phyloP scores from a whole-genome alignment of 2,113 vertebrate genomes.

The Crypturellus undulatus region DNA sequence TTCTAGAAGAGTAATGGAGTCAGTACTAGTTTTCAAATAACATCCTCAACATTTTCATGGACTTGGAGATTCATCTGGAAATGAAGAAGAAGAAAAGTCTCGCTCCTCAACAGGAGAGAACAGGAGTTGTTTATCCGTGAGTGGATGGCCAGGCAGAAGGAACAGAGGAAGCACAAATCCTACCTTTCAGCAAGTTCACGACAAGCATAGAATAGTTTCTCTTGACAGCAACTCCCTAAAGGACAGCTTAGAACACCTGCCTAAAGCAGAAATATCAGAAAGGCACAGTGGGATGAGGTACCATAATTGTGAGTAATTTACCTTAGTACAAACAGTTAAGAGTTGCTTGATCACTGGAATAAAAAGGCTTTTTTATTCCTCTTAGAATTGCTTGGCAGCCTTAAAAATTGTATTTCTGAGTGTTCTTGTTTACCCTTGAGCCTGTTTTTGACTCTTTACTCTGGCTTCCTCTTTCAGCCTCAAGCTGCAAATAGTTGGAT shows the following conservation, averaged over 20 bases:
- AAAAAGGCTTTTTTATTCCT: not conserved
- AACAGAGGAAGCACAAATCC: not conserved
- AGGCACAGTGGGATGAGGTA: not conserved
- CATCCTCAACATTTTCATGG: not conserved
- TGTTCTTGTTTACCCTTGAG: not conserved
- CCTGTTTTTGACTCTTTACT: not conserved
- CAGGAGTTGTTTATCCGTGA: rapidly evolving
- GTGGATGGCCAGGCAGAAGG: not conserved
- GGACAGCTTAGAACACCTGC: not conserved
- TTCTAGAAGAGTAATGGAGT: not conserved
- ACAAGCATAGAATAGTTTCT: not conserved
- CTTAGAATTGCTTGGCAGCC: not conserved
- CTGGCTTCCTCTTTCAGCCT: not conserved
- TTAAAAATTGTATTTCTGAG: not conserved
- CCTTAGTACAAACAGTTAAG: not conserved
- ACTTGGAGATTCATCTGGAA: not conserved
- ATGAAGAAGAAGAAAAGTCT: not conserved
- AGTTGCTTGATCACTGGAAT: not conserved
- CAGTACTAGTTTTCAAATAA: not conserved
- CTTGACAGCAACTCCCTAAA: not conserved
- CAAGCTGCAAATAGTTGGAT: not conserved
- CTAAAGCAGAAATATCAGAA: not conserved
- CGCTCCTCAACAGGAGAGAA: not conserved
- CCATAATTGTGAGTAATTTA: not conserved
- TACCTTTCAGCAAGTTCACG: not conserved